Conservation (phyloP, 2,797 vertebrate genomes). For the Premnoplex brunnescens region DNA sequence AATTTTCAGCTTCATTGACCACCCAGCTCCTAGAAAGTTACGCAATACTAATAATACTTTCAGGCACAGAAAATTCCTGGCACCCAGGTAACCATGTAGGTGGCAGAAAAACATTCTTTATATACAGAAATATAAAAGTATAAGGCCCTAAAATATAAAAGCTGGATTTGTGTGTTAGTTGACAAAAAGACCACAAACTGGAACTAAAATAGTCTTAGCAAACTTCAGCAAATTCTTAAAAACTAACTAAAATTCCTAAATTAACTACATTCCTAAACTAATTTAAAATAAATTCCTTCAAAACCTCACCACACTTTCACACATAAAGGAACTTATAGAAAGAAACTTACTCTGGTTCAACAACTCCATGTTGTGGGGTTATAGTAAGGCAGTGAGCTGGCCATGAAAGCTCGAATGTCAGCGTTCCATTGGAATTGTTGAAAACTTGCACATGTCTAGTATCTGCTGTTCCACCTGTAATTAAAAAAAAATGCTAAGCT, state of each 20-base stretch:
- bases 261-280: neutral
- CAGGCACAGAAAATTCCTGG: neutral
- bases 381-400: slow-evolving; percentile 94
- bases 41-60: neutral
- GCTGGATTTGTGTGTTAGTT: neutral
- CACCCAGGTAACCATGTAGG: neutral
- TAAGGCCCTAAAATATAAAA: neutral
- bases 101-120: neutral
- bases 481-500: neutral
- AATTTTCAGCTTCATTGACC: neutral
- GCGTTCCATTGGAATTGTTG: slow-evolving; percentile 80
- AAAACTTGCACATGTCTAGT: slow-evolving; percentile 82
- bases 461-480: slow-evolving; percentile 79
- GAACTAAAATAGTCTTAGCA: neutral
- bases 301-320: neutral
- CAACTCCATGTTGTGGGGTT: slow-evolving; percentile 90
- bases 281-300: neutral
- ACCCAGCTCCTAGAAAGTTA: neutral
- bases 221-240: neutral
- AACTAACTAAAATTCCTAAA: neutral
- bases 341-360: slow-evolving; percentile 86
- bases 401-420: slow-evolving; percentile 94
- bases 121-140: neutral
- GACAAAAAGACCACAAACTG: neutral
- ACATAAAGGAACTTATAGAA: neutral